Evolutionary conservation across 2,113 vertebrate species (phyloP), one percentile per base, ranked within the genome.

Genomic region (Todiramphus saurophagus): DNA sequence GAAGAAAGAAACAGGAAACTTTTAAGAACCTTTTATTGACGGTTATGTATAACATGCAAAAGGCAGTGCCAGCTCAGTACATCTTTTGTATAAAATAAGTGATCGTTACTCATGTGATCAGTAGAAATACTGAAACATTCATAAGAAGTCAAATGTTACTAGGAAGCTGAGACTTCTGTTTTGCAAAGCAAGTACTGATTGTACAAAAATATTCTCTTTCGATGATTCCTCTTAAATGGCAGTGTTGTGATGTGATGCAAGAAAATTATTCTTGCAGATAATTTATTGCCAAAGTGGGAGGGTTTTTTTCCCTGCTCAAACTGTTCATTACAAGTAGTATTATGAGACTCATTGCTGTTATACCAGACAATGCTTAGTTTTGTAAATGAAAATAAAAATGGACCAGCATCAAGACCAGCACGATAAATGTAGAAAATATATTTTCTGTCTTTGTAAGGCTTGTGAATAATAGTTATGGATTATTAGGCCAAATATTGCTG

Each of bases 31-130:
- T 83, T 82, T 92, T 94, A 55, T 50, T 75, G 33, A 83, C 27
- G 58, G 21, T 60, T 91, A 37, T 41, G 16, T 46, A 55, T 79
- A 87, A 39, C 12, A 25, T 86, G 72, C 50, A 87, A 86, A 89
- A 97, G 73, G 60, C 11, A 9, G n/a, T 94, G 37, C 25, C 30
- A 56, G n/a, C 37, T 95, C 70, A 92, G 55, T 63, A 53, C 17
- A 78, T 55, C 27, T 87, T 72, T 95, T 90, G 74, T 94, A 64
- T 44, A 70, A 94, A 93, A 94, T 82, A 96, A 92, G 56, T 90
- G 68, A 44, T 69, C 76, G 33, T 59, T 89, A n/a, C 69, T 53
- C 2, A 44, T 60, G 44, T 64, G 62, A 69, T 76, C 78, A 58
- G 23, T 56, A 81, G 24, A 88, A 94, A 70, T 80, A 80, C 51